These are phyloP conservation scores for Lethenteron camtschaticum DNA, from an alignment of 2,113 vertebrate genomes.

Conservation along the genomic window DNA sequence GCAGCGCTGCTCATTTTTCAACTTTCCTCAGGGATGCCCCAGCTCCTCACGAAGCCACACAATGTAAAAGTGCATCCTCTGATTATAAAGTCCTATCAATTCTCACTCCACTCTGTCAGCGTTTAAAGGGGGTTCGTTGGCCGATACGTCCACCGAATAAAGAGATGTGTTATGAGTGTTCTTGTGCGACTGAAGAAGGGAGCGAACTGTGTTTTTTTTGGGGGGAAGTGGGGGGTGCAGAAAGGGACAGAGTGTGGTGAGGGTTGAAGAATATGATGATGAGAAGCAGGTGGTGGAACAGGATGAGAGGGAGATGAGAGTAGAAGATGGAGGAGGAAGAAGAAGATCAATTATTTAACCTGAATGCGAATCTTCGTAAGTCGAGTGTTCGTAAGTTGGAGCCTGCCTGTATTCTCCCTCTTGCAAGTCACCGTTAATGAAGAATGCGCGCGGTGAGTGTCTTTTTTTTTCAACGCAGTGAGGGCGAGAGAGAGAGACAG, in stretches of 20 bases:
- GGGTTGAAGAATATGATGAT: background rate
- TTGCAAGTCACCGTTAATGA: background rate
- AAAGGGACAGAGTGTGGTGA: background rate
- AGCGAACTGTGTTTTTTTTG: too few species aligned
- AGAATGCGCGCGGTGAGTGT: background rate
- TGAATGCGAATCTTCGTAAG: background rate
- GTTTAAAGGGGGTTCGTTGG: too few species aligned
- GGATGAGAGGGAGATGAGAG: background rate
- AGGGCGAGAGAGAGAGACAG: background rate
- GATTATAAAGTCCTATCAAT: too few species aligned
- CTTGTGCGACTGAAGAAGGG: too few species aligned
- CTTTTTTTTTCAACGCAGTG: background rate
- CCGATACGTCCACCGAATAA: too few species aligned
- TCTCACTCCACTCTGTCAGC: too few species aligned
- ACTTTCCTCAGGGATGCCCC: too few species aligned
- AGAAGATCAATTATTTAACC: background rate
- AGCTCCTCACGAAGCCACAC: too few species aligned
- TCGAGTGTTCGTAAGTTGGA: background rate
- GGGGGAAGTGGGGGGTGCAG: background rate
- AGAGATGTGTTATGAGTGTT: too few species aligned
- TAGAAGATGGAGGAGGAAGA: background rate
- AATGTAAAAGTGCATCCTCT: too few species aligned
- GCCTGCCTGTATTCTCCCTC: too few species aligned
- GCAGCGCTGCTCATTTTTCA: too few species aligned
- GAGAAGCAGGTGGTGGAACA: background rate